These are phyloP conservation scores for Siniperca chuatsi DNA, from an alignment of 2,113 vertebrate species.

Conservation along the genomic window DNA sequence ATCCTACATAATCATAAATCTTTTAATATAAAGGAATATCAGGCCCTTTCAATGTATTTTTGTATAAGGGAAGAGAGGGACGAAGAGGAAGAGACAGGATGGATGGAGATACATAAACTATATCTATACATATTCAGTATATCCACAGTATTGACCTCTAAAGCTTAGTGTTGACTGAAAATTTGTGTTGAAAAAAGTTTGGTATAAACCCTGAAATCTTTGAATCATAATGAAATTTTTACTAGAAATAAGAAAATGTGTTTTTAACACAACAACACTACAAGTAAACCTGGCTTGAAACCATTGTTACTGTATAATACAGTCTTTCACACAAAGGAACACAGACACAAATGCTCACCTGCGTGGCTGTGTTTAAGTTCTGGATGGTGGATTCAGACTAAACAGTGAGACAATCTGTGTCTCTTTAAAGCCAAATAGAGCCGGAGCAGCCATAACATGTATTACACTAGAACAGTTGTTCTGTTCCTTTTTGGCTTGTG, in stretches of 20 bases:
- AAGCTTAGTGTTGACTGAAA: rapidly evolving
- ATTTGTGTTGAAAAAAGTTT: not conserved
- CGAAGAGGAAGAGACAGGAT: not conserved
- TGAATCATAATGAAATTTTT: not conserved
- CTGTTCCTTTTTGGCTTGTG: not conserved
- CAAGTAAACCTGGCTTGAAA: not conserved
- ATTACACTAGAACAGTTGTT: not conserved
- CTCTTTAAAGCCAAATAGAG: constrained; percentile 38
- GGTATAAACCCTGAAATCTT: not conserved
- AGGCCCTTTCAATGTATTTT: not conserved
- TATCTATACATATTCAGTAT: not conserved
- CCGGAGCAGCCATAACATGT: constrained; percentile 54
- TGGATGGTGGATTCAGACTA: constrained; percentile 54
- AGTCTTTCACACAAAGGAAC: not conserved
- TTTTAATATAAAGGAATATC: constrained; percentile 6
- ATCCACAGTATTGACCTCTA: not conserved
- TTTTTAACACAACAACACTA: not conserved
- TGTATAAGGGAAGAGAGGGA: not conserved
- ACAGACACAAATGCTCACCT: constrained; percentile 17
- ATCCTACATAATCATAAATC: not conserved
- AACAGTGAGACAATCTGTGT: constrained; percentile 44
- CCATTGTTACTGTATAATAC: not conserved
- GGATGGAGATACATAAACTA: not conserved
- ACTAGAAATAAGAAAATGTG: not conserved
- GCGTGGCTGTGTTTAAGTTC: constrained; percentile 32